A percentile compares a stretch with the other conserved stretches of the same genome.
phyloP scores from a whole-genome alignment of 2,888 invertebrate genomes.

The Orthonevra nobilis region DNA sequence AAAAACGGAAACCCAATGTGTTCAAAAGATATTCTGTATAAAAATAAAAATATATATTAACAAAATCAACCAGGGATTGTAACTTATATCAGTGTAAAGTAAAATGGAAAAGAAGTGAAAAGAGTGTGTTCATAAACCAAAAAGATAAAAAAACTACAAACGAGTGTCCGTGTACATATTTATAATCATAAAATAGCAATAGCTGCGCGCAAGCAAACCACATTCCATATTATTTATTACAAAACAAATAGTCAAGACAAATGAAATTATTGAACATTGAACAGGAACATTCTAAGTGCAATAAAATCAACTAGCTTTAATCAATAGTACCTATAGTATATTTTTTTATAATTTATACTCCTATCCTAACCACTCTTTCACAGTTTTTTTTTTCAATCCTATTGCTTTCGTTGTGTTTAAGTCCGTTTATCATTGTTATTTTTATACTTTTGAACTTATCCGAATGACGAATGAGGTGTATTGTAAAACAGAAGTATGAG shows the following conservation, averaged over 20 bases:
- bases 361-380: conserved; percentile 41
- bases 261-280: conserved; percentile 30
- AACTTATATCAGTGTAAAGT: conserved; percentile 45
- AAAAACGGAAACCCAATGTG: conserved; percentile 67
- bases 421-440: no score
- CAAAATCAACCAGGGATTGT: conserved; percentile 20
- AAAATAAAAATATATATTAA: conserved; percentile 10
- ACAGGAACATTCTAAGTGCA: conserved; percentile 64
- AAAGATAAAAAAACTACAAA: conserved; percentile 30
- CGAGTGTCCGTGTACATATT: conserved; percentile 28
- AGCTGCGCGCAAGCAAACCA: conserved; percentile 49
- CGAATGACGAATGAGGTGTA: conserved; percentile 10
- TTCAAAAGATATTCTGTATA: conserved; percentile 51
- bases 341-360: conserved; percentile 37
- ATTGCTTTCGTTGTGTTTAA: conserved; percentile 15
- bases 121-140: conserved; percentile 65
- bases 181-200: conserved; percentile 59
- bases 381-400: conserved; percentile 35
- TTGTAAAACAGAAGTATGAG: background rate
- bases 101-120: conserved; percentile 46
- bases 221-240: conserved; percentile 59
- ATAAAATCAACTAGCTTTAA: conserved; percentile 69
- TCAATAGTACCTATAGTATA: conserved; percentile 67
- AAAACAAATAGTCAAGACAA: conserved; percentile 43
- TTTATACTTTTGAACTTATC: conserved; percentile 2